Percentiles rank a stretch among this genome's conserved stretches.
Evolutionary conservation across 2,888 invertebrate genomes (phyloP).

Genomic region (Pollenia griseotomentosa): DNA sequence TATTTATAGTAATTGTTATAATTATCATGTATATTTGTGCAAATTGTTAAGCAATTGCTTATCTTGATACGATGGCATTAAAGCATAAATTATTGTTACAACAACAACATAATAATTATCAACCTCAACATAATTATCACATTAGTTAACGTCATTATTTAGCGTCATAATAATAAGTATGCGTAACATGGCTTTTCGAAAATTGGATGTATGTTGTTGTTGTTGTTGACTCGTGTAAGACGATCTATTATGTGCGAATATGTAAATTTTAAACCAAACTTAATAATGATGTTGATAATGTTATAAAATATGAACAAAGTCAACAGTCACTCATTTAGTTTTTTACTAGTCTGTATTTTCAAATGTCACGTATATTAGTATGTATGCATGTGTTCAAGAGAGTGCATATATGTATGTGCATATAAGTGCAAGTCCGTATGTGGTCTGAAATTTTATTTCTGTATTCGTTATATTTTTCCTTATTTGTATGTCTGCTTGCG

Average conservation of each 20-base stretch:
- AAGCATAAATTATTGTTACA: slow-evolving; percentile 60
- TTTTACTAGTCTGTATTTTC: not conserved
- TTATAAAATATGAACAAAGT: slow-evolving; percentile 48
- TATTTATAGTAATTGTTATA: slow-evolving; percentile 66
- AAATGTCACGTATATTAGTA: slow-evolving; percentile 32
- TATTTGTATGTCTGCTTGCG: slow-evolving; percentile 15
- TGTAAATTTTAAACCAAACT: slow-evolving; percentile 35
- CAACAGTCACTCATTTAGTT: slow-evolving; percentile 44
- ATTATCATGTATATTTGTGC: slow-evolving; percentile 72
- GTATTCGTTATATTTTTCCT: slow-evolving; percentile 34
- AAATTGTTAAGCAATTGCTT: slow-evolving; percentile 72
- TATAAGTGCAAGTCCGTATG: not conserved
- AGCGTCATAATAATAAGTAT: slow-evolving; percentile 59
- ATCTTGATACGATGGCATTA: slow-evolving; percentile 54
- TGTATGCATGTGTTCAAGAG: not conserved
- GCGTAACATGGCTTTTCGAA: slow-evolving; percentile 70
- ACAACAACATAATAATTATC: slow-evolving; percentile 28
- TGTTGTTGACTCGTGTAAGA: slow-evolving; percentile 32
- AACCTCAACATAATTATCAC: slow-evolving; percentile 33
- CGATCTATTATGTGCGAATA: slow-evolving; percentile 44
- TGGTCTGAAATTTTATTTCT: slow-evolving; percentile 10
- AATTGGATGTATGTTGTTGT: slow-evolving; percentile 12
- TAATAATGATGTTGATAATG: slow-evolving; percentile 22
- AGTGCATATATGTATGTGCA: not conserved
- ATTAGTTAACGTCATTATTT: slow-evolving; percentile 48